These are phyloP conservation scores for Archaeoteleia sp. DNA, from an alignment of 2,888 invertebrate species.

Conservation along the genomic window DNA sequence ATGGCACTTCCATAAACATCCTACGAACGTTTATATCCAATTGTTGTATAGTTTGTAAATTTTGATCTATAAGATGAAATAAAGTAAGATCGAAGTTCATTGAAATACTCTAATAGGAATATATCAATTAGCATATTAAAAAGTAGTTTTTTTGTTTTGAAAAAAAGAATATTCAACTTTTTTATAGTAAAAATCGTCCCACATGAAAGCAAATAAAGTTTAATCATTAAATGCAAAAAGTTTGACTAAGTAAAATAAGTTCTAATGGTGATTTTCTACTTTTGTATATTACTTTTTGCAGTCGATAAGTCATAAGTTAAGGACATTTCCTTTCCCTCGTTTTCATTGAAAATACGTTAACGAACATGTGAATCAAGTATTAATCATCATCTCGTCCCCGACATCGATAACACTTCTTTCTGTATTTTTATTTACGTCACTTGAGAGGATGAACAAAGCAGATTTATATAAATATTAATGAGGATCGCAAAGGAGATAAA, in stretches of 20 bases:
- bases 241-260: slow-evolving; percentile 5
- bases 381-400: slow-evolving; percentile 16
- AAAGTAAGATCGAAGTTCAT: slow-evolving; percentile 45
- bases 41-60: slow-evolving; percentile 53
- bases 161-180: neutral
- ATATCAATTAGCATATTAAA: slow-evolving; percentile 25
- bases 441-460: slow-evolving; percentile 46
- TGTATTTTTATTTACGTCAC: slow-evolving; percentile 49
- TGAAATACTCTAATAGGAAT: slow-evolving; percentile 47
- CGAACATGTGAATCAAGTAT: slow-evolving; percentile 26
- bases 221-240: neutral
- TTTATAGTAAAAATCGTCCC: slow-evolving; percentile 11
- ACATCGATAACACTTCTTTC: too few relatives aligned
- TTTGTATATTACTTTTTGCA: slow-evolving; percentile 41
- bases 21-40: slow-evolving; percentile 18
- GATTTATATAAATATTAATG: slow-evolving; percentile 48
- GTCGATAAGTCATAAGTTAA: slow-evolving; percentile 40
- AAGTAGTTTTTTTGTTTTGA: neutral
- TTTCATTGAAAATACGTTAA: slow-evolving; percentile 2
- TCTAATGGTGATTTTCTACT: slow-evolving; percentile 38
- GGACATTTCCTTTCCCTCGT: slow-evolving; percentile 30
- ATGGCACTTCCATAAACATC: slow-evolving; percentile 25
- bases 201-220: neutral
- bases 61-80: slow-evolving; percentile 46
- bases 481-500: slow-evolving; percentile 30